Evolutionary conservation across 1,140 invertebrate species (phyloP).

Genomic region (Piezodorus guildinii): DNA sequence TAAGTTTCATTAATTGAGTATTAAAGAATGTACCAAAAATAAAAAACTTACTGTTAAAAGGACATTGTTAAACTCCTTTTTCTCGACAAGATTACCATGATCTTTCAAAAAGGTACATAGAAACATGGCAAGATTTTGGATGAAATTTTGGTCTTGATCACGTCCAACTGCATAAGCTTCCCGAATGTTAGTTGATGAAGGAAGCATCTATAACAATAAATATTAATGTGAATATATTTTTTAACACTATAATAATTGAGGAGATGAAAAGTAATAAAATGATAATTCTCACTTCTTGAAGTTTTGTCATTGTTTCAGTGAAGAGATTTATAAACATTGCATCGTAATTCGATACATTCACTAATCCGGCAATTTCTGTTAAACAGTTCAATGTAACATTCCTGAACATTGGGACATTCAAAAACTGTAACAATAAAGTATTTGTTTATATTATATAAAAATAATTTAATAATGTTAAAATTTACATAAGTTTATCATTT

Average conservation of each 20-base stretch:
- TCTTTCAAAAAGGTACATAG: slow-evolving; percentile 95
- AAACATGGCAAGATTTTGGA: slow-evolving; percentile 96
- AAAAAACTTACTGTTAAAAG: slow-evolving; percentile 45
- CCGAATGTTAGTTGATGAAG: slow-evolving; percentile 79
- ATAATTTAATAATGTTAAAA: too few species aligned
- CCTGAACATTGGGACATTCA: slow-evolving; percentile 93
- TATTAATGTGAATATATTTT: slow-evolving; percentile 16
- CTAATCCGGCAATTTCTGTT: slow-evolving; percentile 89
- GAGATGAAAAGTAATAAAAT: neutral
- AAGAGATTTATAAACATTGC: slow-evolving; percentile 83
- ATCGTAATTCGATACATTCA: slow-evolving; percentile 73
- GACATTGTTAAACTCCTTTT: slow-evolving; percentile 54
- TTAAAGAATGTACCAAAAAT: neutral
- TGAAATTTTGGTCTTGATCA: slow-evolving; percentile 98
- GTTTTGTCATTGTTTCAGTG: slow-evolving; percentile 77
- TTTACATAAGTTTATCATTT: too few species aligned
- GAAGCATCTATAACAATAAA: slow-evolving; percentile 57
- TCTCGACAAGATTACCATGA: slow-evolving; percentile 79
- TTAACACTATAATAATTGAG: neutral
- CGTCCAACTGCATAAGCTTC: slow-evolving; percentile 83
- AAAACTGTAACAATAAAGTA: slow-evolving; percentile 52
- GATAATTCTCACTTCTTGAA: slow-evolving; percentile 48
- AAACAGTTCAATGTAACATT: slow-evolving; percentile 97
- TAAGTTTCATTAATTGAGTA: too few species aligned
- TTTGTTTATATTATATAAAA: too few species aligned